Conservation (phyloP, 2,888 invertebrate species). For the Dioctria linearis region DNA sequence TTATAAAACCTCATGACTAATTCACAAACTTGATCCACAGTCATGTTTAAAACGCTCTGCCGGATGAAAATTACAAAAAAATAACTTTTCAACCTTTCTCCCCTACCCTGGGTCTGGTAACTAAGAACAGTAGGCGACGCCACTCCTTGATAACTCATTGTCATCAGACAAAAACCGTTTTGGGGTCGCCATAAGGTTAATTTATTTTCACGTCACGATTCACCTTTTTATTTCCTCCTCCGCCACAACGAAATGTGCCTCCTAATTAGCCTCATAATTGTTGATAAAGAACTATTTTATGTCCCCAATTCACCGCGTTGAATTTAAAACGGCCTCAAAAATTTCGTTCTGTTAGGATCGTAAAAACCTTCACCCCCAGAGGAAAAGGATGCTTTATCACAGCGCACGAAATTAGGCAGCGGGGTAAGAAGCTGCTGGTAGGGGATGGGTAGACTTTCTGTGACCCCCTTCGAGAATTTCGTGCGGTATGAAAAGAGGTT, state of each 20-base stretch:
- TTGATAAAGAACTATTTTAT: constrained; percentile 58
- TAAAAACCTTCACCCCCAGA: constrained; percentile 18
- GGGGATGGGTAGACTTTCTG: constrained; percentile 30
- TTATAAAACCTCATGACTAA: constrained; percentile 23
- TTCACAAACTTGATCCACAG: constrained; percentile 35
- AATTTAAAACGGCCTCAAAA: constrained; percentile 53
- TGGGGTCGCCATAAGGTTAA: constrained; percentile 54
- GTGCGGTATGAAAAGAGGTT: constrained; percentile 43
- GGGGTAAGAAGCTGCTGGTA: not conserved
- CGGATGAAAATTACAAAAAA: constrained; percentile 13
- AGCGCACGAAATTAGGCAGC: not conserved
- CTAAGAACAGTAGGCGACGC: constrained; percentile 13
- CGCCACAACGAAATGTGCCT: constrained; percentile 56
- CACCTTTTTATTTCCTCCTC: constrained; percentile 56
- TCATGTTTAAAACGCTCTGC: constrained; percentile 11
- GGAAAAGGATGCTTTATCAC: constrained; percentile 33
- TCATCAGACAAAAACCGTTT: constrained; percentile 53
- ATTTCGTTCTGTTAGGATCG: constrained; percentile 16
- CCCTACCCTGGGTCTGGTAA: not conserved
- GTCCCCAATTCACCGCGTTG: constrained; percentile 53
- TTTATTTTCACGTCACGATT: constrained; percentile 56
- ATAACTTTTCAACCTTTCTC: not conserved
- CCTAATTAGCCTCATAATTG: constrained; percentile 57
- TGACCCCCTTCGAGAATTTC: constrained; percentile 41
- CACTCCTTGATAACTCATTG: constrained; percentile 53